phyloP scores from a whole-genome alignment of 2,888 invertebrate species.

The Enchytraeus crypticus region DNA sequence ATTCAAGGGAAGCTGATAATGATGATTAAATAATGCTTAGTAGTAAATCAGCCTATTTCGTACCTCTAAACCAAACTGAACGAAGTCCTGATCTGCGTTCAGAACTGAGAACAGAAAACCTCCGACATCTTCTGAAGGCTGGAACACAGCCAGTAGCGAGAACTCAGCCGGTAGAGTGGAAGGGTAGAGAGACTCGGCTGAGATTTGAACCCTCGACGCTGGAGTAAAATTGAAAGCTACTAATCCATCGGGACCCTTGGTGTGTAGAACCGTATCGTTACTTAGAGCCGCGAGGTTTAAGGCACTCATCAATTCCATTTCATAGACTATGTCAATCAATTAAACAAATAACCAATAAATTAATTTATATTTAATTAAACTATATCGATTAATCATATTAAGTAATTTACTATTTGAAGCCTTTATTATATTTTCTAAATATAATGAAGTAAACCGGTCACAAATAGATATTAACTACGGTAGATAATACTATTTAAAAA shows the following conservation, averaged over 20 bases:
- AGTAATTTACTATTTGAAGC: no score
- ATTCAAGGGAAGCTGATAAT: no score
- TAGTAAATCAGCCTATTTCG: no score
- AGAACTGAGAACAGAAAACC: slow-evolving; percentile 80
- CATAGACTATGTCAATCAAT: background rate
- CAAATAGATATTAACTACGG: no score
- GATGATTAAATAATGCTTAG: no score
- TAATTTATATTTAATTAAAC: no score
- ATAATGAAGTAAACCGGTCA: no score
- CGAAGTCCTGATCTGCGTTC: slow-evolving; percentile 80
- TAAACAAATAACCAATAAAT: no score
- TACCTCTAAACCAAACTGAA: slow-evolving; percentile 62
- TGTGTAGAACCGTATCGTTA: background rate
- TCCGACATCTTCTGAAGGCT: slow-evolving; percentile 64
- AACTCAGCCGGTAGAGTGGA: slow-evolving; percentile 69
- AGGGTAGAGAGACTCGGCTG: background rate
- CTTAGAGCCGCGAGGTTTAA: background rate
- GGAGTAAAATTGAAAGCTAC: background rate
- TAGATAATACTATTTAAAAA: no score
- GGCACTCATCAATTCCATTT: background rate
- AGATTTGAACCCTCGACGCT: background rate
- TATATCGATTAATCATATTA: no score
- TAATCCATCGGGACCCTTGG: background rate
- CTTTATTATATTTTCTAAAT: no score
- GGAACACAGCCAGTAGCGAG: slow-evolving; percentile 71